Base-by-base conservation (phyloP, 37 sponge, comb jelly and placozoan species). In the Cliona cf. orientalis region DNA sequence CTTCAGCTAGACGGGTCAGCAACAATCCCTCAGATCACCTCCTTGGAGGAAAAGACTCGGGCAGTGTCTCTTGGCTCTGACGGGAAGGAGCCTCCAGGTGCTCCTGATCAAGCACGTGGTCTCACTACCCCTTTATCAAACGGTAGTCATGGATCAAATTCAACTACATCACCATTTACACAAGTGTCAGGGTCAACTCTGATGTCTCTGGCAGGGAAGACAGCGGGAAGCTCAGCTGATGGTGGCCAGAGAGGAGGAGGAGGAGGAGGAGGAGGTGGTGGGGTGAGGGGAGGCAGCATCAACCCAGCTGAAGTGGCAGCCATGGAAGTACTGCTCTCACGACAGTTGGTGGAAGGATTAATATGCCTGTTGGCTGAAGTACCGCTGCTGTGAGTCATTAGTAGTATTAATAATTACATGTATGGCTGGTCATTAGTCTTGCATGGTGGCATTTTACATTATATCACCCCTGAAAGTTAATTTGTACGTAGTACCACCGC, bases 1-100 rank as follows among this genome's bases (percentile, higher is more conserved):
- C 71, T 84, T 6, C 81, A 84, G 12, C 62, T 90, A 19, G 91
- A 90, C 32, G 81, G 80, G 4, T 57, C 86, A 23, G 45, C 72
- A 19, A 75, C 81, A 49, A 38, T 79, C 5, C 74, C 63, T 1
- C 74, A 71, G 44, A 38, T 79, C 55, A 66, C 75, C 36, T 72
- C 73, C 0, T 49, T 79, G 35, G 79, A 79, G 64, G 6, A 6
- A 6, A 5, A 69, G 5, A 2, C 23, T 41, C 38, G 43, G 26
- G 41, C 70, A 69, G 43, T 35, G 22, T 23, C 44, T 69, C 40
- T 66, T 34, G 37, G 38, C 5, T 7, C 34, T 35, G 14, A 25
- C 28, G 28, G 28, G 14, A 29, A 59, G 60, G 28, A 25, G 2
- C 28, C 5, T 25, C 28, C 60, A 59, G 28, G 60, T 59, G 2